A percentile compares a stretch with the other conserved stretches of the same genome.
These are phyloP conservation scores for Amitus sp. DNA, from an alignment of 2,888 invertebrate genomes.

Conservation along the genomic window DNA sequence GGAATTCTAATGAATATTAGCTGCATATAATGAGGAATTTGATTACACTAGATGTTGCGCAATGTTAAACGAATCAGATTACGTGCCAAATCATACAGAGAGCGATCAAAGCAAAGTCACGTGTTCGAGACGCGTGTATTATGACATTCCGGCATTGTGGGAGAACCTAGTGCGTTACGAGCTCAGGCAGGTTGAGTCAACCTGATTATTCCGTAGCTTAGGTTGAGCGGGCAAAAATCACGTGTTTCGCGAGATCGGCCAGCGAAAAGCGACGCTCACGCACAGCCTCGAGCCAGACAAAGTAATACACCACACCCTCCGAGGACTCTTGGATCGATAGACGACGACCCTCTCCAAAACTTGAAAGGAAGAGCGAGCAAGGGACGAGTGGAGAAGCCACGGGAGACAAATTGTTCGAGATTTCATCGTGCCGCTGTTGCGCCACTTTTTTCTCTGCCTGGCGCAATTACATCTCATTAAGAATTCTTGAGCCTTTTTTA, in stretches of 20 bases:
- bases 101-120: conserved; percentile 27
- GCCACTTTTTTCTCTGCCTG: background rate
- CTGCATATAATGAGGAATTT: background rate
- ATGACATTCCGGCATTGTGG: conserved; percentile 10
- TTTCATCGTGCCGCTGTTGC: conserved; percentile 30
- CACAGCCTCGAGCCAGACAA: conserved; percentile 26
- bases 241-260: background rate
- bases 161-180: conserved; percentile 17
- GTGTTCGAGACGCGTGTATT: conserved; percentile 10
- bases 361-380: conserved; percentile 37
- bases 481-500: background rate
- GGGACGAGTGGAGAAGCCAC: conserved; percentile 35
- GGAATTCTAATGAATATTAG: too few species aligned
- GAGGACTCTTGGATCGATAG: conserved; percentile 46
- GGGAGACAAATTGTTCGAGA: conserved; percentile 50
- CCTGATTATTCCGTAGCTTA: too few species aligned
- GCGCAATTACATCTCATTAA: conserved; percentile 8
- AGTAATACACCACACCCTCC: conserved; percentile 42
- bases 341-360: conserved; percentile 45
- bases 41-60: background rate
- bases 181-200: conserved; percentile 2
- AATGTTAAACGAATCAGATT: conserved; percentile 7
- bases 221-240: too few species aligned
- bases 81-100: conserved; percentile 13
- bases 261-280: conserved; percentile 41